phyloP scores from a whole-genome alignment of 1,140 invertebrate genomes.

The Sitobion miscanthi region DNA sequence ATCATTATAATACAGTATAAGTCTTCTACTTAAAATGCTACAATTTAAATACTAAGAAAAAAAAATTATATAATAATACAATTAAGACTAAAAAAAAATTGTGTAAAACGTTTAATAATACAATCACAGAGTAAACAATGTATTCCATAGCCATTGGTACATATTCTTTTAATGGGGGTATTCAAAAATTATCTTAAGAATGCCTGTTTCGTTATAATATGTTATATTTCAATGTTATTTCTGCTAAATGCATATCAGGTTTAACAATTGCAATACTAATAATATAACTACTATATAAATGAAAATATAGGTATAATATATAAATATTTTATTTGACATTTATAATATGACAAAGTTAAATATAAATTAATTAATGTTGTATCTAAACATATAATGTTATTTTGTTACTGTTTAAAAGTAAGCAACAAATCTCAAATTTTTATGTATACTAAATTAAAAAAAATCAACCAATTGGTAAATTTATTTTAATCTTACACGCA shows the following conservation, averaged over 20 bases:
- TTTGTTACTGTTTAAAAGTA: not conserved
- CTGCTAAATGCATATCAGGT: not conserved
- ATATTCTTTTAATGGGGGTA: not conserved
- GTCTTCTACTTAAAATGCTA: conserved; percentile 20
- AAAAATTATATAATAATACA: not conserved
- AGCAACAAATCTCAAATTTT: not conserved
- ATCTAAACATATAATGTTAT: not conserved
- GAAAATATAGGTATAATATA: not conserved
- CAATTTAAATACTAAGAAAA: not conserved
- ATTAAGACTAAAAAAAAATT: not conserved
- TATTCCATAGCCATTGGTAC: conserved; percentile 9
- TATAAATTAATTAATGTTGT: not conserved
- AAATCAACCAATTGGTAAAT: not conserved
- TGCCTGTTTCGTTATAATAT: not conserved
- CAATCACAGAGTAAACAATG: conserved; percentile 40
- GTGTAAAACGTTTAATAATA: not conserved
- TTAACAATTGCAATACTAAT: conserved; percentile 1
- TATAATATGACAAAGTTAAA: not conserved
- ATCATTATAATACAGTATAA: not conserved
- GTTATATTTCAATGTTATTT: not conserved
- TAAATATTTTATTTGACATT: not conserved
- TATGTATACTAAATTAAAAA: not conserved
- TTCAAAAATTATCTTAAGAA: not conserved
- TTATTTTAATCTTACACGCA: not conserved
- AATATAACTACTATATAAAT: not conserved